Evolutionary conservation across 2,113 vertebrate species (phyloP).

Genomic region (Leptobrachium leishanense): DNA sequence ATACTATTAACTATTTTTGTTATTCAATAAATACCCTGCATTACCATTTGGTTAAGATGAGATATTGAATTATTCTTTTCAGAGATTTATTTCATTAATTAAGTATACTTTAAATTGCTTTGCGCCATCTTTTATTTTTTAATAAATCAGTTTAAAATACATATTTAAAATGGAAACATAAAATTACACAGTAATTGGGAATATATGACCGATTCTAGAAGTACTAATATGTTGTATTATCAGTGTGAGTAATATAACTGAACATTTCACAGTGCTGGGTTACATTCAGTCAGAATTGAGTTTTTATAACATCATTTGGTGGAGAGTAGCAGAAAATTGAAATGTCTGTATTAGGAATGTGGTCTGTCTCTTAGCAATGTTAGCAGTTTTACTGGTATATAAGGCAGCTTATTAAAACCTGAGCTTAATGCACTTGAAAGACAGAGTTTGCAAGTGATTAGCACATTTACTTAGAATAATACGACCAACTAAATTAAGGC

Average conservation of each 20-base stretch:
- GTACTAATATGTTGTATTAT: conserved; percentile 20
- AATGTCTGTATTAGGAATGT: conserved; percentile 22
- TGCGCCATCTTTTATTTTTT: background rate
- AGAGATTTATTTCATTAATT: too few species aligned
- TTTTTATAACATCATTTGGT: conserved; percentile 30
- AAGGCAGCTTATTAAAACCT: conserved; percentile 3
- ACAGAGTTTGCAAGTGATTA: too few species aligned
- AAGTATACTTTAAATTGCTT: background rate
- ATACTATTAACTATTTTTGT: too few species aligned
- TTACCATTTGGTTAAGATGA: too few species aligned
- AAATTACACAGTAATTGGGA: background rate
- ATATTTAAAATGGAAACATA: background rate
- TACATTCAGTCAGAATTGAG: conserved; percentile 21
- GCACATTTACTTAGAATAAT: too few species aligned
- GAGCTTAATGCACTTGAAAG: background rate
- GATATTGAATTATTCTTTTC: too few species aligned
- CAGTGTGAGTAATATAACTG: background rate
- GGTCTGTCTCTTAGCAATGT: conserved; percentile 2
- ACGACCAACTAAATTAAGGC: too few species aligned
- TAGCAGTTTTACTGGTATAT: conserved; percentile 12
- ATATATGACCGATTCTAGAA: conserved; percentile 9
- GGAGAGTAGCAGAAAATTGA: conserved; percentile 21
- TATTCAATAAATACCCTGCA: too few species aligned
- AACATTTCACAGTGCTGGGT: background rate
- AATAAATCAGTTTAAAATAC: background rate